Conservation (phyloP, 2,113 vertebrate genomes). For the Phoenicopterus ruber region DNA sequence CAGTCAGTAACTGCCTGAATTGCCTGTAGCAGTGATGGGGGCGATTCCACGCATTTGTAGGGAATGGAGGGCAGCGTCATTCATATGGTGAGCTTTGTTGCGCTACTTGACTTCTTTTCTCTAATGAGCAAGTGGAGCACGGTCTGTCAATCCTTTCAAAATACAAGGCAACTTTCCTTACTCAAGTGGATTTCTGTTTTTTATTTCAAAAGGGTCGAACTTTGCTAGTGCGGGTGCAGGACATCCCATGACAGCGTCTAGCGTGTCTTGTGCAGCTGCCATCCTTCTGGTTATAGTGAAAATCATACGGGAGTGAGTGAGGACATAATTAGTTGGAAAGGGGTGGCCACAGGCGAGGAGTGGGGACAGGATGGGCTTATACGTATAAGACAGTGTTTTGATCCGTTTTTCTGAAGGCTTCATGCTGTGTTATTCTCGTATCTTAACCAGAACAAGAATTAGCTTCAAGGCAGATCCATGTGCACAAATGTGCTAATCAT, state of each 20-base stretch:
- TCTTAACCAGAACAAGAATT: not conserved
- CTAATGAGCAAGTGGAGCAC: not conserved
- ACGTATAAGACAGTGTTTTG: not conserved
- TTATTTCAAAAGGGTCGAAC: not conserved
- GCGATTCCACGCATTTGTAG: not conserved
- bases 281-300: not conserved
- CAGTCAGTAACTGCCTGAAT: not conserved
- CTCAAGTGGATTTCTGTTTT: not conserved
- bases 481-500: not conserved
- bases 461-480: conserved; percentile 2
- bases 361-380: not conserved
- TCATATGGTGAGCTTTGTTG: not conserved
- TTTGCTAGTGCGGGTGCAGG: not conserved
- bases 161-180: not conserved
- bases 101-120: not conserved
- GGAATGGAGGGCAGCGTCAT: not conserved
- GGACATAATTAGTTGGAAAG: conserved; percentile 1
- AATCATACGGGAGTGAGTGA: not conserved
- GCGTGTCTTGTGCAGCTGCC: not conserved
- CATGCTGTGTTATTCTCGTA: not conserved
- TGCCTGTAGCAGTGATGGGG: not conserved
- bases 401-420: not conserved
- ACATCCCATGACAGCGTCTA: not conserved
- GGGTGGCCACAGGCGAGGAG: not conserved
- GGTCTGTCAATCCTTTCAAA: not conserved